Evolutionary conservation across 2,888 invertebrate genomes (phyloP), one percentile per base, ranked within the genome.

Genomic region (Baccha elongata): DNA sequence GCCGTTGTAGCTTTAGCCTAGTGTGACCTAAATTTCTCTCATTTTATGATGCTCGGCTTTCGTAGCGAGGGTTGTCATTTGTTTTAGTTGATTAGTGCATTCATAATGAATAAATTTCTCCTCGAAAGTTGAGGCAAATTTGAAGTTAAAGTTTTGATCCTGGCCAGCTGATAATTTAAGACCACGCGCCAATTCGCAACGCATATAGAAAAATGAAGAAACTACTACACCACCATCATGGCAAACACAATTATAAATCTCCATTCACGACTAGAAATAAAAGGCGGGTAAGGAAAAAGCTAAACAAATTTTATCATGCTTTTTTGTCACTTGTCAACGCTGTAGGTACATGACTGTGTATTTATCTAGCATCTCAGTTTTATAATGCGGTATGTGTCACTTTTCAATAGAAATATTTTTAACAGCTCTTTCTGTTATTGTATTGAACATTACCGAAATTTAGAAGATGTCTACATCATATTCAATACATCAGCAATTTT

Each of bases 261-360:
- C 86, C 89, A 86, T 89, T 90, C 84, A 86, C 85, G 86, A 78
- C 72, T 68, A 87, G 85, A 81, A 78, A 86, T 78, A 87, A 88
- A 85, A 89, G 89, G 81, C 87, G 90, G 89, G 89, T 89, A 87
- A 90, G 89, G 62, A 23, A 19, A 26, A 62, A 50, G 21, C 23
- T 37, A 32, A 21, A 35, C 21, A 48, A 42, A n/a, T 35, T n/a
- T n/a, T n/a, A n/a, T 23, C 23, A 26, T 62, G 46, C 26, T 37
- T 79, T 48, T 40, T 29, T 69, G 69, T 74, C 79, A 64, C 58
- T 58, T 67, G 46, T 60, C 67, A 55, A 52, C 35, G 10, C 44
- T 55, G 67, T n/a, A n/a, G n/a, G n/a, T 71, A 52, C 62, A 65
- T 67, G n/a, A n/a, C n/a, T n/a, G 65, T 76, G 58, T 71, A 19